phyloP scores from a whole-genome alignment of 1,140 invertebrate species.

The Bombus ignitus region DNA sequence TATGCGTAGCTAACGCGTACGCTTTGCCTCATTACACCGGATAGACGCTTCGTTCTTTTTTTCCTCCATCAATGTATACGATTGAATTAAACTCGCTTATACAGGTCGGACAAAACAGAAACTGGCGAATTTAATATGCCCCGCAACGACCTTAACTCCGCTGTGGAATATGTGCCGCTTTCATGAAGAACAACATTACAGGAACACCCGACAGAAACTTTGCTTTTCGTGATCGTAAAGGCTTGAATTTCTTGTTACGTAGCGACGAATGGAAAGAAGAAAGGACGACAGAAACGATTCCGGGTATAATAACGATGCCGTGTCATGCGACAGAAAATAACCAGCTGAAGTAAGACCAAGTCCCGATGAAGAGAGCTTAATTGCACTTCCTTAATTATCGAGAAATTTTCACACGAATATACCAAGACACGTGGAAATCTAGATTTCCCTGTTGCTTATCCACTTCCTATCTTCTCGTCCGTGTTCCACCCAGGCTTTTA shows the following conservation, averaged over 20 bases:
- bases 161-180: neutral
- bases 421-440: neutral
- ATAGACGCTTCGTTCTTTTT: neutral
- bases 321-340: constrained; percentile 46
- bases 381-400: constrained; percentile 37
- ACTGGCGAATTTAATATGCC: neutral
- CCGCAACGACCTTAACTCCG: neutral
- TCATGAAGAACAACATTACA: neutral
- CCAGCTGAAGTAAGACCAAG: neutral
- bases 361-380: neutral
- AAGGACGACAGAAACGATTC: neutral
- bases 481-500: neutral
- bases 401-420: constrained; percentile 2
- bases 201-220: neutral
- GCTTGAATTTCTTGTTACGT: neutral
- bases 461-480: neutral
- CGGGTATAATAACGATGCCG: constrained; percentile 26
- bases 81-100: neutral
- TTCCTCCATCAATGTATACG: neutral
- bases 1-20: neutral
- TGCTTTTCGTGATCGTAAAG: constrained; percentile 6
- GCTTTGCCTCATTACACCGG: neutral
- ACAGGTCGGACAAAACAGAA: neutral
- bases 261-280: neutral
- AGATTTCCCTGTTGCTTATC: constrained; percentile 5